A percentile compares a stretch with the other conserved stretches of the same genome.
Evolutionary conservation across 2,888 invertebrate species (phyloP).

Genomic region (Philonicus albiceps): DNA sequence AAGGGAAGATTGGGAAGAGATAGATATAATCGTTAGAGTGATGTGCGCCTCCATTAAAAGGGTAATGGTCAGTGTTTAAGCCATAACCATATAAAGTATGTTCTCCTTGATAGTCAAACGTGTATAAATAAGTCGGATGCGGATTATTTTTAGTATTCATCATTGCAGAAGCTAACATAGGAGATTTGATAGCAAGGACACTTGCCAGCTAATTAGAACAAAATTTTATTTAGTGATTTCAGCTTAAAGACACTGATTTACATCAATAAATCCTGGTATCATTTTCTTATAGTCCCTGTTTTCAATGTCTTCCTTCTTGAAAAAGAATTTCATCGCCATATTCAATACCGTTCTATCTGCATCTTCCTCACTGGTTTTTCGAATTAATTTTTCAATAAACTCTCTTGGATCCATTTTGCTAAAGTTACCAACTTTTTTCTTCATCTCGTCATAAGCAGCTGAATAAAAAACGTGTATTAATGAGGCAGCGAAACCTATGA

Average conservation of each 20-base stretch:
- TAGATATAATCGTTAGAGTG: constrained; percentile 71
- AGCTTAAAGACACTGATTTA: constrained; percentile 54
- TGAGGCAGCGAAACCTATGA: too few species aligned
- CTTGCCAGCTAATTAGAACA: background rate
- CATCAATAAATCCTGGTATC: constrained; percentile 65
- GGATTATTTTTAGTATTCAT: constrained; percentile 53
- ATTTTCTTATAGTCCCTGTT: constrained; percentile 62
- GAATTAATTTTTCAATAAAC: constrained; percentile 42
- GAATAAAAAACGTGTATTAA: background rate
- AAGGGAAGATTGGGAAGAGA: constrained; percentile 62
- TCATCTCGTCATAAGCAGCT: constrained; percentile 52
- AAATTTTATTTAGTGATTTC: background rate
- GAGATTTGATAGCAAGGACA: constrained; percentile 62
- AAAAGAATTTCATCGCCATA: constrained; percentile 61
- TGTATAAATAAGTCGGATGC: constrained; percentile 63
- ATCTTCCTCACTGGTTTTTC: constrained; percentile 55
- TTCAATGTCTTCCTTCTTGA: constrained; percentile 57
- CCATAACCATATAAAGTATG: constrained; percentile 63
- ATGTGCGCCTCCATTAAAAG: constrained; percentile 66
- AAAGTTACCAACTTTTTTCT: constrained; percentile 12
- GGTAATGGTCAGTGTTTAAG: constrained; percentile 60
- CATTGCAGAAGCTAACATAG: constrained; percentile 60
- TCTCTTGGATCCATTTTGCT: constrained; percentile 38
- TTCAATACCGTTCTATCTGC: constrained; percentile 57
- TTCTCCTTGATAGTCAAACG: constrained; percentile 65